Evolutionary conservation across 2,113 vertebrate species (phyloP), one percentile per base, ranked within the genome.

Genomic region (Bufo bufo): DNA sequence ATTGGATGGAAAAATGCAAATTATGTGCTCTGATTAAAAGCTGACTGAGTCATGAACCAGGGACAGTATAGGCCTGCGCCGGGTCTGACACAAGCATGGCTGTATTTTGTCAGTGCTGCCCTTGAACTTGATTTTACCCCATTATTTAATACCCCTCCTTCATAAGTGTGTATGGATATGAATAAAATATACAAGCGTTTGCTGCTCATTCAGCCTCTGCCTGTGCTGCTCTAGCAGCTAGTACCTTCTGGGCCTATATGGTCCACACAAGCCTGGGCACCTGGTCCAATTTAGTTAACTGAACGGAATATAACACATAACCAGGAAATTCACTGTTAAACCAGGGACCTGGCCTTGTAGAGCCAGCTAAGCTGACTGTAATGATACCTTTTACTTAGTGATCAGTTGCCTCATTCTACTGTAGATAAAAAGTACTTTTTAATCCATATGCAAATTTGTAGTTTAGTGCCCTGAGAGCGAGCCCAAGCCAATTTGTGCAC

Each of bases 1-100:
- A 77, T 59, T 61, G 71, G 71, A 85, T 63, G 84, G 72, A n/a
- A 85, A 85, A 61, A 85, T 85, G 82, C 63, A 84, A 66, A 84
- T 71, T 2, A 52, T 84, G n/a, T 71, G 83, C 52, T 83, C 61
- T 84, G 82, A 84, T 84, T 33, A 69, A 71, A 84, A 84, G 49
- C 82, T 54, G 63, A 19, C 63, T 66, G 81, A 83, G 47, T 69
- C 65, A 71, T 69, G 82, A 23, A 9, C 50, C 19, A n/a, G 47
- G 45, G 14, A 74, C 2, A 47, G 14, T 47, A 8, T 74, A 47
- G 72, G 17, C 72, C 49, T 75, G 72, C 72, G 10, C 6, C 45
- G 14, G 71, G 71, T 33, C 71, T 74, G 45, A 75, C 72, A 45
- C 10, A 2, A 3, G 43, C 71, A 45, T 6, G 9, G 43, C 2